Evolutionary conservation across 2,113 vertebrate genomes (phyloP).

Genomic region (Numenius arquata): DNA sequence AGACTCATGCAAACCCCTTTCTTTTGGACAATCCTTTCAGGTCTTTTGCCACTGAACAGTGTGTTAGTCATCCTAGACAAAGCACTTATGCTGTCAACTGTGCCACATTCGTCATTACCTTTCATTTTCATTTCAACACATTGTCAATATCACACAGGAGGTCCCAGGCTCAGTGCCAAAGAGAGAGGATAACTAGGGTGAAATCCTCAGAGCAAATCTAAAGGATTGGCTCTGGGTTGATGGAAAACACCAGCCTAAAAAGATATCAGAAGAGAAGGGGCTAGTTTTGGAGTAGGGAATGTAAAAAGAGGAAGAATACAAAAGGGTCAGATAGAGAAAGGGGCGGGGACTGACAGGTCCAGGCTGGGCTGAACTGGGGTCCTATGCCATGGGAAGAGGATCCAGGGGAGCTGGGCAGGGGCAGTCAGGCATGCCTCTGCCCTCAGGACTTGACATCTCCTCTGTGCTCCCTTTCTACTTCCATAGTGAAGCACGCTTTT

Average conservation of each 20-base stretch:
- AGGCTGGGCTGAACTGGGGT: background rate
- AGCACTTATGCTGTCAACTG: background rate
- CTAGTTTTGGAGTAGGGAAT: background rate
- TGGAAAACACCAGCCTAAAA: background rate
- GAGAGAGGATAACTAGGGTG: background rate
- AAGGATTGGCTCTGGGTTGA: background rate
- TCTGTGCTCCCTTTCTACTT: background rate
- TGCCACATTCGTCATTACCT: background rate
- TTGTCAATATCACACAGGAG: background rate
- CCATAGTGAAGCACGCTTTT: background rate
- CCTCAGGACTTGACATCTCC: background rate
- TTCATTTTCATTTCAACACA: constrained; percentile 22
- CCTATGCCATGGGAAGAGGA: background rate
- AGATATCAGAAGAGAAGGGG: background rate
- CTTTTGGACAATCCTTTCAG: background rate
- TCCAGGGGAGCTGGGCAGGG: background rate
- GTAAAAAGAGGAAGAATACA: background rate
- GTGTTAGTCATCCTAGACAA: background rate
- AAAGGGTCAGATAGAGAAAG: background rate
- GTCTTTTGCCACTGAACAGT: background rate
- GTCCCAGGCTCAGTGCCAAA: background rate
- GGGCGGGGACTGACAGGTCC: background rate
- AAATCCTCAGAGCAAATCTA: background rate
- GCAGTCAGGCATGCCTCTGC: background rate
- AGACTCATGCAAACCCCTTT: background rate